Percentiles rank a stretch among this genome's conserved stretches.
Evolutionary conservation across 2,888 invertebrate species (phyloP).

Genomic region (Chrysolina haemoptera): DNA sequence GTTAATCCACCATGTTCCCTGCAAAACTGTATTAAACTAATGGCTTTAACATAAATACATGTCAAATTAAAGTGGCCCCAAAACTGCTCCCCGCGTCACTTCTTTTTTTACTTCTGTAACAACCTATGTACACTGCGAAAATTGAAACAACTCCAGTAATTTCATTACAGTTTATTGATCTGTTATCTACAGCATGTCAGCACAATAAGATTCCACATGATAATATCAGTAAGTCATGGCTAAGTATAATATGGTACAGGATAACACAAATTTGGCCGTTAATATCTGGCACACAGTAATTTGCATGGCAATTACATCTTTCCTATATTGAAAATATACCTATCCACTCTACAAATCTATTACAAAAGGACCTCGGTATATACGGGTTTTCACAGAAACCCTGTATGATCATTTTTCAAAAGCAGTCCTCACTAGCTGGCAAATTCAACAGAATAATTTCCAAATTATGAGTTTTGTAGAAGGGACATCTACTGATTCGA

Average conservation of each 20-base stretch:
- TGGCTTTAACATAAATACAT: too few relatives aligned
- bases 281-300: constrained; percentile 65
- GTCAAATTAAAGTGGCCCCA: too few relatives aligned
- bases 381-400: constrained; percentile 24
- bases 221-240: constrained; percentile 47
- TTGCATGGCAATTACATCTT: constrained; percentile 69
- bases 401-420: background rate
- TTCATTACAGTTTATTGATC: constrained; percentile 38
- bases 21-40: too few relatives aligned
- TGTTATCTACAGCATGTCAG: constrained; percentile 58
- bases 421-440: background rate
- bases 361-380: constrained; percentile 30
- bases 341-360: constrained; percentile 47
- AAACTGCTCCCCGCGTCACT: too few relatives aligned
- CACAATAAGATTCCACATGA: constrained; percentile 48
- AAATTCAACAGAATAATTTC: background rate
- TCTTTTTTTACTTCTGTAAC: too few relatives aligned
- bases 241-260: constrained; percentile 57
- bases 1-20: too few relatives aligned
- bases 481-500: background rate
- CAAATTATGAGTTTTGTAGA: background rate
- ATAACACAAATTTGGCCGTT: constrained; percentile 58
- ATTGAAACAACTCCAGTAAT: constrained; percentile 11
- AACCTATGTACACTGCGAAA: too few relatives aligned
- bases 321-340: constrained; percentile 63